Evolutionary conservation across 2,113 vertebrate genomes (phyloP).

Genomic region (Dasypus novemcinctus): DNA sequence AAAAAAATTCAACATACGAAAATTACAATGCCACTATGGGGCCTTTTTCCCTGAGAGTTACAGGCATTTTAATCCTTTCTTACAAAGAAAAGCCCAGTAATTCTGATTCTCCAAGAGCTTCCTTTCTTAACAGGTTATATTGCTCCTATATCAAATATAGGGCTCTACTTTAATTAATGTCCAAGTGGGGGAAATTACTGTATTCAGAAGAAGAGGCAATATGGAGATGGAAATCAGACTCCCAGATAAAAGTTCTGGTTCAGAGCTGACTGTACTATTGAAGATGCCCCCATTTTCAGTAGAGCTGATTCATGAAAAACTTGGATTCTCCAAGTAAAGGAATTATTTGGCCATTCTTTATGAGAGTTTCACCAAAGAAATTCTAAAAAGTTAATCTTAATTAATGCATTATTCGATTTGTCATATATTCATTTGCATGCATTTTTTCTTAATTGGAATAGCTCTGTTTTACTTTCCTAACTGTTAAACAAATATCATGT

Average conservation of each 20-base stretch:
- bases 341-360: slow-evolving; percentile 19
- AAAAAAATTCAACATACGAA: slow-evolving; percentile 26
- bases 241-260: neutral
- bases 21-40: neutral
- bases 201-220: neutral
- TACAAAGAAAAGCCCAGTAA: neutral
- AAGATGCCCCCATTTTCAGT: neutral
- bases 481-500: too few relatives aligned
- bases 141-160: neutral
- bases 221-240: neutral
- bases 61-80: neutral
- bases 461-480: too few relatives aligned
- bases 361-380: neutral
- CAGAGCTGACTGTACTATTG: neutral
- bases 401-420: neutral
- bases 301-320: neutral
- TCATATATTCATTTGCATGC: neutral
- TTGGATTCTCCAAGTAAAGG: neutral
- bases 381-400: neutral
- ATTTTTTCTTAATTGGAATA: neutral
- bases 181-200: neutral
- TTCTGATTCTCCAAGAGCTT: neutral
- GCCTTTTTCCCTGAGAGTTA: neutral
- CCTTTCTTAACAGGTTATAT: neutral
- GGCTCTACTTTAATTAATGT: neutral